These are phyloP conservation scores for Telmatherina bonti DNA, from an alignment of 2,797 vertebrate genomes.

Conservation along the genomic window DNA sequence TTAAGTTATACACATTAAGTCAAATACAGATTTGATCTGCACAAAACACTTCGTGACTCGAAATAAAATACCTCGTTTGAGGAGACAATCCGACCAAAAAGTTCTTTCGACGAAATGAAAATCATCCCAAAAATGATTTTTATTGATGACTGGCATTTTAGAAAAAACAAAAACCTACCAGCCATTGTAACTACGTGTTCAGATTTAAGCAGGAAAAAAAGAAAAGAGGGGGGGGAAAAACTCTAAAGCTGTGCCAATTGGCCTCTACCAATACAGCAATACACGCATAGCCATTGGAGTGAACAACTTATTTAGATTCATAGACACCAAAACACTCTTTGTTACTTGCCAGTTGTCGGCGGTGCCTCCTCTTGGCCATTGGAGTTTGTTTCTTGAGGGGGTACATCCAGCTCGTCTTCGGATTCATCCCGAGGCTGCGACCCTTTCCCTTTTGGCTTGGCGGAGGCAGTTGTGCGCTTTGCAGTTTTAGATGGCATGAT, in stretches of 20 bases:
- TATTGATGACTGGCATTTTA: conserved; percentile 71
- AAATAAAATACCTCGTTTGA: conserved; percentile 71
- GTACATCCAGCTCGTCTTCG: conserved; percentile 82
- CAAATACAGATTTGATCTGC: conserved; percentile 36
- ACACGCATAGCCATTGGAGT: conserved; percentile 71
- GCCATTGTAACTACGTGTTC: conserved; percentile 67
- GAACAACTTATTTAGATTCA: conserved; percentile 79
- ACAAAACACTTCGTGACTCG: conserved; percentile 42
- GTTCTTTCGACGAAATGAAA: conserved; percentile 70
- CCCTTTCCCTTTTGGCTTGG: conserved; percentile 80
- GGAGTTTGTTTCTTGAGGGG: conserved; percentile 77
- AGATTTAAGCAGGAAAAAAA: conserved; percentile 50
- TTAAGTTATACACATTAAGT: conserved; percentile 49
- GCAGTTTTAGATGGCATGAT: conserved; percentile 90
- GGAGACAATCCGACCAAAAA: conserved; percentile 47
- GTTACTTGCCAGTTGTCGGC: conserved; percentile 84
- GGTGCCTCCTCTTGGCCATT: conserved; percentile 80
- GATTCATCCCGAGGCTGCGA: conserved; percentile 83
- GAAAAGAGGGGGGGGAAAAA: conserved; percentile 18
- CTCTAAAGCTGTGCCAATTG: conserved; percentile 67
- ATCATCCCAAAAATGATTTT: conserved; percentile 67
- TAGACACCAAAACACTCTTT: conserved; percentile 80
- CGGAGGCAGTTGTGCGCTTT: conserved; percentile 87
- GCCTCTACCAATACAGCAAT: conserved; percentile 61
- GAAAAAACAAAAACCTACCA: conserved; percentile 49